A percentile compares a stretch with the other conserved stretches of the same genome.
phyloP scores from a whole-genome alignment of 2,113 vertebrate genomes.

The Tiliqua scincoides region DNA sequence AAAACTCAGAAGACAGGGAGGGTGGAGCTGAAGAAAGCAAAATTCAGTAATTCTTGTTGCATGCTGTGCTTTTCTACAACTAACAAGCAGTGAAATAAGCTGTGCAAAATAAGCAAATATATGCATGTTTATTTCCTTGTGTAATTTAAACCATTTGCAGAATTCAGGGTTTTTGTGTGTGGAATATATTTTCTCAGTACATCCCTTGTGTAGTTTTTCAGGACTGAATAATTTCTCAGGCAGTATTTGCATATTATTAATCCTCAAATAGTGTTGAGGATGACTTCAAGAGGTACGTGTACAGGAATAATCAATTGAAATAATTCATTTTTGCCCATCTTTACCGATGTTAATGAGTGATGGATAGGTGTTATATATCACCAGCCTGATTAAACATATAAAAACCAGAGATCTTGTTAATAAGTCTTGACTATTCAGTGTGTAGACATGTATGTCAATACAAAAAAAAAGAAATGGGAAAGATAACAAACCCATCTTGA shows the following conservation, averaged over 20 bases:
- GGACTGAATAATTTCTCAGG: background rate
- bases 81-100: background rate
- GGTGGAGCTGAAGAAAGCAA: background rate
- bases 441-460: background rate
- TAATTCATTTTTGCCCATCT: background rate
- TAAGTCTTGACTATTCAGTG: background rate
- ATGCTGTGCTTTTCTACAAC: background rate
- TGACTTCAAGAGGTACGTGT: background rate
- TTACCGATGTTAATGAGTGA: background rate
- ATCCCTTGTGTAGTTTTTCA: background rate
- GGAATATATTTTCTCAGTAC: background rate
- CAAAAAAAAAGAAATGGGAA: background rate
- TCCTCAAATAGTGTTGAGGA: background rate
- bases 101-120: background rate
- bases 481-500: background rate
- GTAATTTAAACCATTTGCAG: background rate
- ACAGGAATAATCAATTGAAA: background rate
- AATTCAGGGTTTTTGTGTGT: background rate
- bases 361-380: background rate
- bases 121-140: background rate
- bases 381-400: background rate
- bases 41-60: too few relatives aligned
- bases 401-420: background rate
- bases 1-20: background rate
- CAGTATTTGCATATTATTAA: background rate